Evolutionary conservation across 1,140 invertebrate species (phyloP).

Genomic region (Pectinophora gossypiella): DNA sequence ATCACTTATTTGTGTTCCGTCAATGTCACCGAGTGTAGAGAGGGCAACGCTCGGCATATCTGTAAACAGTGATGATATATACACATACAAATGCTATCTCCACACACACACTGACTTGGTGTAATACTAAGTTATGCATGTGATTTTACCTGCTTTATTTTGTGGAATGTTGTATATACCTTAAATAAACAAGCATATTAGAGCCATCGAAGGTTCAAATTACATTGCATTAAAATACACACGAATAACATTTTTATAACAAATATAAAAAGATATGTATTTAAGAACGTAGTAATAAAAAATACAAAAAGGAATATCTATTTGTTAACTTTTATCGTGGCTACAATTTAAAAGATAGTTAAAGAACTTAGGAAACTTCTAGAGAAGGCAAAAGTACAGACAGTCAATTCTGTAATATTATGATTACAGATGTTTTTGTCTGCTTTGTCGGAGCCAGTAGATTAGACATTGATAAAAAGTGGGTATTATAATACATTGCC

Average conservation of each 20-base stretch:
- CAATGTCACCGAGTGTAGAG: constrained; percentile 69
- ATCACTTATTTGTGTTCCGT: constrained; percentile 65
- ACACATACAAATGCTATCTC: constrained; percentile 22
- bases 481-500: constrained; percentile 65
- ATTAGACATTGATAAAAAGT: constrained; percentile 57
- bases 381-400: neutral
- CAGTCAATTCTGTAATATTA: neutral
- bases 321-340: too few species aligned
- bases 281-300: too few species aligned
- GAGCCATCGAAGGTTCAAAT: too few species aligned
- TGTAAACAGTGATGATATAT: constrained; percentile 36
- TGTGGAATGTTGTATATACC: too few species aligned
- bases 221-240: too few species aligned
- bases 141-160: neutral
- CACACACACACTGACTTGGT: constrained; percentile 12
- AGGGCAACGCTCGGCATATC: constrained; percentile 69
- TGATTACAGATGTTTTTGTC: neutral
- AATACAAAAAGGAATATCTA: too few species aligned
- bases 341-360: too few species aligned
- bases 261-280: too few species aligned
- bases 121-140: neutral
- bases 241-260: too few species aligned
- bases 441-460: neutral
- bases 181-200: too few species aligned
- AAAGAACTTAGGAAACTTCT: too few species aligned